Base-by-base conservation (phyloP, 2,113 vertebrate species). In the Eolophus roseicapilla region DNA sequence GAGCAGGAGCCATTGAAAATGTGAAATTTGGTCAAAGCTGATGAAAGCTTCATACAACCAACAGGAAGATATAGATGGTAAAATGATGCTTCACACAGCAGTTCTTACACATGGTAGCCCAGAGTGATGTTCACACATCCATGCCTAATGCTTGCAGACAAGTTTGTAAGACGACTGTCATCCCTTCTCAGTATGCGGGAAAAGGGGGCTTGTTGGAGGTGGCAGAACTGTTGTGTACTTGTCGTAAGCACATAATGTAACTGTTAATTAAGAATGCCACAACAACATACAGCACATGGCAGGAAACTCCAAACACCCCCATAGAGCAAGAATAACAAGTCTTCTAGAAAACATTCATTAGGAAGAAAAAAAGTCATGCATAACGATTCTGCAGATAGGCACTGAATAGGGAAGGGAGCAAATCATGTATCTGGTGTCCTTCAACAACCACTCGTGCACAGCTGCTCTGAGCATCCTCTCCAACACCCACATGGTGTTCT, bases 141-240 rank as follows among this genome's bases (percentile, higher is more conserved):
- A 71, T 25, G 15, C 15, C 6, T 19, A 19, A 16, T 35, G 37
- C 21, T 33, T 52, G 29, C 20, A 52, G 31, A 44, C 10, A 62
- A 62, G 18, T 43, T 23, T 11, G 24, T 8, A 12, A 15, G 2
- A 3, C 3, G 2, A 4, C 3, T 71, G 13, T 24, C 39, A 9
- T 29, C 4, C 19, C 31, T 17, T 71, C 50, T 19, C 21, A 6
- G 67, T 46, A 52, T 24, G 24, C 9, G 29, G 4, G 11, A 50
- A 35, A 52, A 62, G 11, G 1, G 4, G 14, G 8, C 20, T n/a
- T 23, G 33, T 5, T n/a, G 55, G 33, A 59, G n/a, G 13, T n/a
- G 55, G 55, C 6, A 59, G 33, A n/a, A 59, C 57, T 15, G 21
- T 35, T 13, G 33, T 8, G 15, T 33, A 17, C 20, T 44, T 63